Percentiles rank a stretch among this genome's conserved stretches.
Evolutionary conservation across 30 jellyfish, hydroid and myxozoan species (phyloP).

Genomic region (Aurelia sp.): DNA sequence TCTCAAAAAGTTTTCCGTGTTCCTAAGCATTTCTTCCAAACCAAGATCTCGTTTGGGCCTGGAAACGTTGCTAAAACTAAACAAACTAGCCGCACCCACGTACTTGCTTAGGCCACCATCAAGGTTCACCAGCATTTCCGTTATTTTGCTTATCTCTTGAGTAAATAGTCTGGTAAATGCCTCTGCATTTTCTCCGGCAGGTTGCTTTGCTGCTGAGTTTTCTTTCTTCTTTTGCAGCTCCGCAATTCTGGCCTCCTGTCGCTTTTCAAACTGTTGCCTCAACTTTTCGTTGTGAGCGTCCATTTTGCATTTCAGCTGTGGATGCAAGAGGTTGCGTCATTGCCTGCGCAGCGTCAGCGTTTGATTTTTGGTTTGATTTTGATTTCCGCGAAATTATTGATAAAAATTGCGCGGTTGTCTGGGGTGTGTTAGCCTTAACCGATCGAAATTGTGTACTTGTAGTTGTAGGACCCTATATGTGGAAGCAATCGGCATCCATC

Average conservation of each 20-base stretch:
- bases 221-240: constrained; percentile 46
- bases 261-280: constrained; percentile 38
- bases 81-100: not conserved
- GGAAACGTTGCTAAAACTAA: too few relatives aligned
- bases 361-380: too few relatives aligned
- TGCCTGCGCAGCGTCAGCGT: not conserved
- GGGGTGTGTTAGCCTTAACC: too few relatives aligned
- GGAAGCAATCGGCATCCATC: too few relatives aligned
- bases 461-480: too few relatives aligned
- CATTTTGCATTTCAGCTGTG: constrained; percentile 16
- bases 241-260: constrained; percentile 54
- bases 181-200: constrained; percentile 15
- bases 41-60: too few relatives aligned
- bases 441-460: too few relatives aligned
- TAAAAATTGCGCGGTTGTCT: too few relatives aligned
- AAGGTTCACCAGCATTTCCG: not conserved
- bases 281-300: constrained; percentile 45
- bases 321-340: not conserved
- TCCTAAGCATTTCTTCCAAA: too few relatives aligned
- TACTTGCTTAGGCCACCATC: constrained; percentile 45
- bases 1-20: too few relatives aligned
- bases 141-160: constrained; percentile 3
- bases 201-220: constrained; percentile 12
- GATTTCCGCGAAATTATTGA: too few relatives aligned
- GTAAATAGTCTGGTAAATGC: constrained; percentile 26